These are phyloP conservation scores for Cololabis saira DNA, from an alignment of 2,113 vertebrate species.

Conservation along the genomic window DNA sequence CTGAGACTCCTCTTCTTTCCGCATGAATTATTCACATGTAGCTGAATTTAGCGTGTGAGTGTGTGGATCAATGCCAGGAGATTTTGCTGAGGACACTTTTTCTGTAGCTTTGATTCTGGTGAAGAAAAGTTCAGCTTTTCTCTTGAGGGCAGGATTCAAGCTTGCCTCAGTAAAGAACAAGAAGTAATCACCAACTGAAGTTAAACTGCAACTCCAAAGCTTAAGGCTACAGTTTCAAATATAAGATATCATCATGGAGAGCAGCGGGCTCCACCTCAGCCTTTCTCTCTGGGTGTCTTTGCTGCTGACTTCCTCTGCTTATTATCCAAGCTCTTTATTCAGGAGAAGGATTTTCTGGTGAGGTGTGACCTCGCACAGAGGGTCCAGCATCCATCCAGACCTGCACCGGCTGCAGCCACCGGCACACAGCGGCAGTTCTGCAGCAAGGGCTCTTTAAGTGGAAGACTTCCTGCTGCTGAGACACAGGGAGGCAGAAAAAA, in stretches of 20 bases:
- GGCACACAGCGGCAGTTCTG: conserved; percentile 45
- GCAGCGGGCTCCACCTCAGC: conserved; percentile 8
- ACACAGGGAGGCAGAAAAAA: conserved; percentile 19
- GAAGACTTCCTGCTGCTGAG: conserved; percentile 56
- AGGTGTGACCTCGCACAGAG: conserved; percentile 64
- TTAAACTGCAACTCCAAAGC: conserved; percentile 1
- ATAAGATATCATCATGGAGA: conserved; percentile 32
- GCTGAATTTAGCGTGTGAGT: conserved; percentile 67
- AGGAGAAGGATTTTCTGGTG: conserved; percentile 68
- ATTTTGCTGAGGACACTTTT: conserved; percentile 42
- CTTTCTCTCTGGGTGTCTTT: conserved; percentile 15
- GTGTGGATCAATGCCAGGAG: conserved; percentile 64
- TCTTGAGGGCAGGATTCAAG: conserved; percentile 19
- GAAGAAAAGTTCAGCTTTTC: neutral
- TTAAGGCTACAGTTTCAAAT: conserved; percentile 19
- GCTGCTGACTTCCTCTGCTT: conserved; percentile 41
- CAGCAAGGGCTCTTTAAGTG: conserved; percentile 38
- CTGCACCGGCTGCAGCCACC: conserved; percentile 51
- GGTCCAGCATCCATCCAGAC: conserved; percentile 37
- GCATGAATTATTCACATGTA: conserved; percentile 76
- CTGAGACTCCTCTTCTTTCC: conserved; percentile 40
- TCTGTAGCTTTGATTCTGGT: conserved; percentile 50
- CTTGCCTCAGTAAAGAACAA: neutral
- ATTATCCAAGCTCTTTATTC: conserved; percentile 69
- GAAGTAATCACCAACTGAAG: conserved; percentile 26